Evolutionary conservation across 2,113 vertebrate species (phyloP), one percentile per base, ranked within the genome.

Genomic region (Chaetura pelagica): DNA sequence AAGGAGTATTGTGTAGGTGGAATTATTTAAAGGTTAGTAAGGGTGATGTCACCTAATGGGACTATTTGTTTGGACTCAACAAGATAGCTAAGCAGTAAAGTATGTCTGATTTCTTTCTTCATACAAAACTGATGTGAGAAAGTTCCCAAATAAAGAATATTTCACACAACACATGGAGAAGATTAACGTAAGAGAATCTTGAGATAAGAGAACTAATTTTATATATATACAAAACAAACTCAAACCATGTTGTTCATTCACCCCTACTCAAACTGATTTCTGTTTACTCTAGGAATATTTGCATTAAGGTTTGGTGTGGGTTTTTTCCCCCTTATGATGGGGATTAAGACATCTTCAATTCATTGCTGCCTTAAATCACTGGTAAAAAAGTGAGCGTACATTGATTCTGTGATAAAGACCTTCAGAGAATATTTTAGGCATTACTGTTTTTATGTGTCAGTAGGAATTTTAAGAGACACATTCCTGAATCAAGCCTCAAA

Each of bases 21-120:
- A 89, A 96, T 94, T 93, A 75, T 79, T 94, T 89, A 93, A 88
- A 94, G 84, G 88, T 97, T 97, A 95, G 84, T 94, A 96, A 93
- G 90, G 79, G 68, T 96, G 96, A 97, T 90, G 93, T 97, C 95
- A 97, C 75, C 48, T 89, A 90, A 91, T 94, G 89, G 80, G 35
- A 85, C 79, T 94, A 54, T 95, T 95, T 96, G 90, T 85, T 96
- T 94, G 87, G 75, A 58, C 81, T 93, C 69, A 80, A 21, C 76
- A 89, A 44, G 40, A 89, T 67, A 94, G 52, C 84, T 96, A 97
- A 96, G 94, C 84, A 92, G 71, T 85, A 64, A 97, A 92, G 35
- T 90, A 97, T 96, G 91, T 93, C 86, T 93, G 67, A 87, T 73
- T 78, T 94, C 44, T 81, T 89, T 71, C 61, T 91, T 94, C 4